These are phyloP conservation scores for Meandrusa payeni DNA, from an alignment of 2,888 invertebrate species.

Conservation along the genomic window DNA sequence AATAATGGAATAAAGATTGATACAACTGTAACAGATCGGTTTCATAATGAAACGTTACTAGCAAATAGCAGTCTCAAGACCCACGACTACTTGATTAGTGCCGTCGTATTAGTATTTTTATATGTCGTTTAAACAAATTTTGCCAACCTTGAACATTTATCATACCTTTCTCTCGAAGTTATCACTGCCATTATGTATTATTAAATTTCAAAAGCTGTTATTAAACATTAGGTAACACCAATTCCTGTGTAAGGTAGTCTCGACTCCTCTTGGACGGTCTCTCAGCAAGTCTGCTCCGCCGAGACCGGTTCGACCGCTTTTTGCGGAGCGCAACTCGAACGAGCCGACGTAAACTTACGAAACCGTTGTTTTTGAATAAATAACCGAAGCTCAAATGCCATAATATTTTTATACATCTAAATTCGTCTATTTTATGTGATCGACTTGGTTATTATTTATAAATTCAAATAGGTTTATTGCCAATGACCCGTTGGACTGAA, in stretches of 20 bases:
- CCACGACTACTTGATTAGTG: no score
- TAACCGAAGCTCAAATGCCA: not conserved
- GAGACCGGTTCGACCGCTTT: constrained; percentile 20
- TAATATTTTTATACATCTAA: not conserved
- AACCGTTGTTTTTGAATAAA: constrained; percentile 4
- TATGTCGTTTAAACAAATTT: no score
- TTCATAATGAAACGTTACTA: no score
- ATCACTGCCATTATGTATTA: constrained; percentile 11
- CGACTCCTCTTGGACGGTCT: not conserved
- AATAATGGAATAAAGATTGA: no score
- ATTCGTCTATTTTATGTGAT: not conserved
- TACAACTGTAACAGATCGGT: no score
- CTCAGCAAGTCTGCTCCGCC: not conserved
- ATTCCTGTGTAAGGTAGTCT: constrained; percentile 13
- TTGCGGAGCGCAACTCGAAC: not conserved
- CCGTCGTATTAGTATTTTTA: no score
- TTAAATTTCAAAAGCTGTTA: constrained; percentile 23
- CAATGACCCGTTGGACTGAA: constrained; percentile 10
- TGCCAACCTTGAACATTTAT: no score
- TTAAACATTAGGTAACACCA: constrained; percentile 19
- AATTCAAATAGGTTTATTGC: constrained; percentile 3
- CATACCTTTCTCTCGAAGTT: constrained; percentile 16
- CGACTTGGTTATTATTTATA: not conserved
- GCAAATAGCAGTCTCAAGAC: no score
- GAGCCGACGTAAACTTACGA: not conserved